Conservation (phyloP, 2,797 vertebrate species). For the Siniperca undulata region DNA sequence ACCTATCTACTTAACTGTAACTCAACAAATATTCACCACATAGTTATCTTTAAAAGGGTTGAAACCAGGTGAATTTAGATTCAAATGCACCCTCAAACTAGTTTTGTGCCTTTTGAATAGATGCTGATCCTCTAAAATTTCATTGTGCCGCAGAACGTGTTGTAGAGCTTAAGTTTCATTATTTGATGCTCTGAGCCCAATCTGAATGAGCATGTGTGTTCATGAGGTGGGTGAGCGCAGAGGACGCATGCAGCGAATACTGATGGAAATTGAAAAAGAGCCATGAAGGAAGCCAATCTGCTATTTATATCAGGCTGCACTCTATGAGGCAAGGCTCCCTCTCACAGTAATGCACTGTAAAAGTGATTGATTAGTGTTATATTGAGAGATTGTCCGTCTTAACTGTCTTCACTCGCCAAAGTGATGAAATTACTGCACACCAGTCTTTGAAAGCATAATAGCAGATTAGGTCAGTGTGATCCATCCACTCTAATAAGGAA, state of each 20-base stretch:
- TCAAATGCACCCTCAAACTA: constrained; percentile 19
- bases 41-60: constrained; percentile 20
- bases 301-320: constrained; percentile 82
- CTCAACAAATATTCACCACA: constrained; percentile 7
- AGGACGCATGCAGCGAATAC: constrained; percentile 71
- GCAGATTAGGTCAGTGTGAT: constrained; percentile 76
- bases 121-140: neutral
- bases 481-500: constrained; percentile 71
- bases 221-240: constrained; percentile 61
- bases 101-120: constrained; percentile 32
- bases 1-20: neutral
- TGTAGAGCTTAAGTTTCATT: constrained; percentile 38
- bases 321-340: constrained; percentile 69
- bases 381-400: constrained; percentile 79
- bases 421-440: constrained; percentile 81
- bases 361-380: constrained; percentile 84
- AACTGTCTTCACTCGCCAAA: constrained; percentile 71
- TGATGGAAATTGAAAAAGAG: constrained; percentile 76
- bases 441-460: constrained; percentile 79
- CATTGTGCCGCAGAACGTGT: constrained; percentile 6
- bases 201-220: constrained; percentile 71
- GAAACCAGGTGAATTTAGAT: constrained; percentile 18
- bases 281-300: constrained; percentile 76
- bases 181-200: constrained; percentile 40
- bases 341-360: constrained; percentile 83